Percentiles rank a stretch among this genome's conserved stretches.
These are phyloP conservation scores for Limnephilus auricula DNA, from an alignment of 2,888 invertebrate species.

Conservation along the genomic window DNA sequence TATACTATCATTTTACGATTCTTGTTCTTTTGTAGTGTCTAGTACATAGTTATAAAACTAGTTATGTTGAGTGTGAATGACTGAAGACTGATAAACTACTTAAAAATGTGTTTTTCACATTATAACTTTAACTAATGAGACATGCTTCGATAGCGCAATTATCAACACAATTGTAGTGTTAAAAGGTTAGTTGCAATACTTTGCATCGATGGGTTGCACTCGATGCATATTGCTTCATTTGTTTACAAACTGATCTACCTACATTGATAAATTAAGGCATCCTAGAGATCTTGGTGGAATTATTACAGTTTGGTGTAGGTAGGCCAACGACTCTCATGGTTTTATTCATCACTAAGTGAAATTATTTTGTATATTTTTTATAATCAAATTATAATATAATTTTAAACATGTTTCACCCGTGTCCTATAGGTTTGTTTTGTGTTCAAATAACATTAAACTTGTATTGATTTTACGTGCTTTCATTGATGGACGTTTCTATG, in stretches of 20 bases:
- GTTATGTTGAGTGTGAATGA: background rate
- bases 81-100: background rate
- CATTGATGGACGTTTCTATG: background rate
- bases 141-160: slow-evolving; percentile 16
- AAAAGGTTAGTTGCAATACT: slow-evolving; percentile 38
- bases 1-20: too few species aligned
- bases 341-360: background rate
- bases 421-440: slow-evolving; percentile 56
- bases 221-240: slow-evolving; percentile 31
- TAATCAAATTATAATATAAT: background rate
- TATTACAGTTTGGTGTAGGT: slow-evolving; percentile 22
- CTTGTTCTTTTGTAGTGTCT: too few species aligned
- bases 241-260: slow-evolving; percentile 35
- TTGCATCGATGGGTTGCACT: background rate
- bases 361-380: background rate
- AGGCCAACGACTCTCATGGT: background rate
- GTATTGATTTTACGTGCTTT: background rate
- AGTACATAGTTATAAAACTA: too few species aligned
- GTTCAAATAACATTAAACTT: slow-evolving; percentile 12
- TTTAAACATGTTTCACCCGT: slow-evolving; percentile 58
- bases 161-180: slow-evolving; percentile 26
- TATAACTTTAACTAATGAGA: background rate
- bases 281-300: background rate
- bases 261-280: slow-evolving; percentile 18
- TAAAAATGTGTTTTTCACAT: background rate